Percentiles rank a stretch among this genome's conserved stretches.
These are phyloP conservation scores for Erebia palarica DNA, from an alignment of 2,888 invertebrate species.

Conservation along the genomic window DNA sequence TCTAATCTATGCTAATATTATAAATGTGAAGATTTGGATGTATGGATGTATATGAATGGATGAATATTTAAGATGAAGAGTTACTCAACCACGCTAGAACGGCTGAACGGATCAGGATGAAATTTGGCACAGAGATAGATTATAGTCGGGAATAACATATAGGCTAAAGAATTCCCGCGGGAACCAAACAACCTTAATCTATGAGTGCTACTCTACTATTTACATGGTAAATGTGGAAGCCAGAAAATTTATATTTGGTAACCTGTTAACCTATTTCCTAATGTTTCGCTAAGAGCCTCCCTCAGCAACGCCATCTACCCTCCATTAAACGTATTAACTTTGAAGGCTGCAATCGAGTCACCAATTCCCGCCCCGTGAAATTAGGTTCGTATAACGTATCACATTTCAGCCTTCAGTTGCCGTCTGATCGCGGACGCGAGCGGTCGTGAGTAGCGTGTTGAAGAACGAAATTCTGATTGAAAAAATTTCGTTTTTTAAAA, in stretches of 20 bases:
- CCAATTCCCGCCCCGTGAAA: conserved; percentile 58
- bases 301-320: conserved; percentile 47
- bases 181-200: too few relatives aligned
- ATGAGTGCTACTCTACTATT: too few relatives aligned
- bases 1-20: too few relatives aligned
- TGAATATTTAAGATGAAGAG: too few relatives aligned
- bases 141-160: too few relatives aligned
- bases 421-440: conserved; percentile 50
- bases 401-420: conserved; percentile 58
- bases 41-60: too few relatives aligned
- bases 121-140: too few relatives aligned
- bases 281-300: background rate
- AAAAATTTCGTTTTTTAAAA: conserved; percentile 17
- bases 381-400: conserved; percentile 66
- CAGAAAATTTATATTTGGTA: background rate
- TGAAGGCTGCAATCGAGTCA: conserved; percentile 52
- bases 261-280: conserved; percentile 6
- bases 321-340: conserved; percentile 42
- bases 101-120: too few relatives aligned
- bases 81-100: too few relatives aligned
- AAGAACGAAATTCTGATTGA: conserved; percentile 8
- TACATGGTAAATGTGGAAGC: too few relatives aligned
- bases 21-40: too few relatives aligned
- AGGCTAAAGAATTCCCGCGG: too few relatives aligned
- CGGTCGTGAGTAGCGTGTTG: conserved; percentile 45